Percentiles rank a stretch among this genome's conserved stretches.
These are phyloP conservation scores for Agapornis roseicollis DNA, from an alignment of 2,113 vertebrate species.

Conservation along the genomic window DNA sequence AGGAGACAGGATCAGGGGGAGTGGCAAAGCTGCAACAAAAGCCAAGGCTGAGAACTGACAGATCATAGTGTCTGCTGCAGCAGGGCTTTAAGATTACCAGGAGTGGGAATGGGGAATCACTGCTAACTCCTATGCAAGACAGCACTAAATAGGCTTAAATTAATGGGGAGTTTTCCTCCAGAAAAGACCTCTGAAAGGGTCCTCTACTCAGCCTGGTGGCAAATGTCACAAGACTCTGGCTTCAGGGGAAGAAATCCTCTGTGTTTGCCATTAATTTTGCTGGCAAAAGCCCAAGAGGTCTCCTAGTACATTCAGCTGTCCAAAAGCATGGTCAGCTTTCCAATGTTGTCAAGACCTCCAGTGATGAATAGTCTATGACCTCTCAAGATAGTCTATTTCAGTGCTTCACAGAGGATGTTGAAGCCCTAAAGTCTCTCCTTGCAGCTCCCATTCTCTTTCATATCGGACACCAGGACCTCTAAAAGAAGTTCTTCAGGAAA, in stretches of 20 bases:
- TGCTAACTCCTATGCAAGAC: neutral
- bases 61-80: neutral
- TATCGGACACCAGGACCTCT: neutral
- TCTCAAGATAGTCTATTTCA: neutral
- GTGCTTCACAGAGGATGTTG: neutral
- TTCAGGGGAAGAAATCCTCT: neutral
- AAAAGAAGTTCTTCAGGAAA: neutral
- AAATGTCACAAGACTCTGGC: neutral
- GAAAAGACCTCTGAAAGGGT: neutral
- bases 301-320: neutral
- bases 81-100: neutral
- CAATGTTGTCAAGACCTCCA: neutral
- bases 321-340: neutral
- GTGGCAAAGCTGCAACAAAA: slow-evolving; percentile 4
- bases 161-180: neutral
- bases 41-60: neutral
- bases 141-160: neutral
- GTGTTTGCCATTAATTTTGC: neutral
- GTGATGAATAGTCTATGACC: neutral
- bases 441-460: neutral
- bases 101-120: neutral
- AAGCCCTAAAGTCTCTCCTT: neutral
- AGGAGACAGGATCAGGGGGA: neutral
- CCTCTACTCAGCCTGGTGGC: neutral
- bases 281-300: neutral